Evolutionary conservation across 2,113 vertebrate species (phyloP).

Genomic region (Indri indri): DNA sequence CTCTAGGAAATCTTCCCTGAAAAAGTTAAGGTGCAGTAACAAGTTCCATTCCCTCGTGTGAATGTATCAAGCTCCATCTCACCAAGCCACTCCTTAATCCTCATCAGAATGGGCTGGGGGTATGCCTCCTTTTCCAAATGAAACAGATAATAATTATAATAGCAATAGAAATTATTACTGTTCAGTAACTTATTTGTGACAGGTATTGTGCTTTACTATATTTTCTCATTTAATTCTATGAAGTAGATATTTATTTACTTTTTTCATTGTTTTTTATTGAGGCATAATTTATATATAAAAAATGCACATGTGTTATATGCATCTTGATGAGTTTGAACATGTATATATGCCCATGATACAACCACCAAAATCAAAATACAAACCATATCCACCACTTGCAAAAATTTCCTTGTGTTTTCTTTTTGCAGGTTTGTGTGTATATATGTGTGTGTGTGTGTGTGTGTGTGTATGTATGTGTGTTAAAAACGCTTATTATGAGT

Average conservation of each 20-base stretch:
- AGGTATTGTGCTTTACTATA: neutral
- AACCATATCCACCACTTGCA: no score
- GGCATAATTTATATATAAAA: no score
- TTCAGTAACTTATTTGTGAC: neutral
- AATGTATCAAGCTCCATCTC: neutral
- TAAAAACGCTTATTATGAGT: no score
- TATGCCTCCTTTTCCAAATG: neutral
- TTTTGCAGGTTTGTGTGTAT: no score
- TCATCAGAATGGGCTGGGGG: neutral
- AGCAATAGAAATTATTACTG: neutral
- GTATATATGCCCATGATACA: no score
- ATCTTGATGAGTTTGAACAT: no score
- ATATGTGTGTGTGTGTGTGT: no score
- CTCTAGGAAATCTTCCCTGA: neutral
- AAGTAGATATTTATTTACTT: neutral
- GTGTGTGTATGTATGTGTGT: no score
- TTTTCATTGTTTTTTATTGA: no score
- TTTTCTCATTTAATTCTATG: slow-evolving; percentile 3
- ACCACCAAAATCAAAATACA: no score
- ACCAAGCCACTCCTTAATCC: neutral
- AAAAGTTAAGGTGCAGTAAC: neutral
- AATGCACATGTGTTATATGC: no score
- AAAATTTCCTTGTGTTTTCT: no score
- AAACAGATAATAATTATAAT: neutral
- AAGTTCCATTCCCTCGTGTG: neutral